Evolutionary conservation across 2,113 vertebrate genomes (phyloP), one percentile per base, ranked within the genome.

Genomic region (Phylloscopus whistleri): DNA sequence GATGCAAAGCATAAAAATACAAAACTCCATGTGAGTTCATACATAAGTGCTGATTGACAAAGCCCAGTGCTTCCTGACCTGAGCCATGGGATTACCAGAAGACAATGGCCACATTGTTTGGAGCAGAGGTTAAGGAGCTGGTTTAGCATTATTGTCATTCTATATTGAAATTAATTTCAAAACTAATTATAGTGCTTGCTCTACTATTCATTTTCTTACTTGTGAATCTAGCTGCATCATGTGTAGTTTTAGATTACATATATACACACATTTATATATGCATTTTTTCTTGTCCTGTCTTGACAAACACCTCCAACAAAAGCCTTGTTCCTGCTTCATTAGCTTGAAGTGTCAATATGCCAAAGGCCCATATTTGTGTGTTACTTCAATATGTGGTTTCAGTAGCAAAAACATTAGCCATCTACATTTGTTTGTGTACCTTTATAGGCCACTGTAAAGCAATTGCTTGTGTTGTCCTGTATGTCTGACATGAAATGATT

Each of bases 321-420:
- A 88, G 63, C 44, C 58, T 85, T 60, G 69, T 96, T 96, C 41
- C 79, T 74, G 79, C 84, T 90, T 76, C 80, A 82, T 84, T 96
- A 90, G 76, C 62, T 39, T 75, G 62, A 91, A 84, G 85, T 83
- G 82, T 95, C 87, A 91, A 74, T 92, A 93, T 97, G 84, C 75
- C 41, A 93, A 96, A 93, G 59, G 75, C 53, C 81, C 74, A 75
- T 95, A 95, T 93, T 83, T 94, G 88, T 68, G 62, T 68, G 74
- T 90, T 80, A 49, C 79, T 95, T 72, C 58, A 56, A 55, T 75
- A 72, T 92, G 81, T 94, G 62, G 84, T 97, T 94, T 96, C 77
- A 94, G 72, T 7, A 96, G 87, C 95, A 97, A 97, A 97, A 97
- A 87, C 93, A 96, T 81, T 79, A 95, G 64, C 28, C 81, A 69